Conservation (phyloP, 1,140 invertebrate genomes). For the Heliconius hewitsoni region DNA sequence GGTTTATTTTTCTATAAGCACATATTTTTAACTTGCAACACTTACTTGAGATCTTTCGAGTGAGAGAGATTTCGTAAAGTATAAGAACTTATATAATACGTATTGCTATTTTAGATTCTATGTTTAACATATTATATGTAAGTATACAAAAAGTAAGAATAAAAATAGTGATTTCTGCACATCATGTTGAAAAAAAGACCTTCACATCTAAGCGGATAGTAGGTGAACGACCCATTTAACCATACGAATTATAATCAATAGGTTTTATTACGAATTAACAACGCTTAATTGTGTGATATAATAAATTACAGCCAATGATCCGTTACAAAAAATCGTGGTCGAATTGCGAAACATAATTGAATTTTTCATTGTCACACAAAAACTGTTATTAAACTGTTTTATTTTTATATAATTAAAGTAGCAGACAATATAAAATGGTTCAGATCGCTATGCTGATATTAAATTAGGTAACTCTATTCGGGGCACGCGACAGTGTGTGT, state of each 20-base stretch:
- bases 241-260: background rate
- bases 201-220: constrained; percentile 41
- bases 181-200: constrained; percentile 47
- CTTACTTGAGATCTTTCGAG: background rate
- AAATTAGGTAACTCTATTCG: constrained; percentile 31
- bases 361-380: constrained; percentile 22
- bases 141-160: background rate
- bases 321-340: constrained; percentile 13
- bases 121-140: background rate
- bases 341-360: constrained; percentile 20
- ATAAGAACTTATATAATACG: background rate
- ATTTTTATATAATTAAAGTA: background rate
- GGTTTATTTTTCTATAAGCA: background rate
- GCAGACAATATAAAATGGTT: background rate
- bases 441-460: constrained; percentile 20
- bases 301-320: constrained; percentile 18
- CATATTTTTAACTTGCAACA: background rate
- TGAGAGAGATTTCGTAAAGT: background rate
- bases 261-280: background rate
- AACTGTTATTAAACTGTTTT: constrained; percentile 13
- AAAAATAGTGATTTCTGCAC: background rate
- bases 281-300: background rate
- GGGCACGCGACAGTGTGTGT: constrained; percentile 26
- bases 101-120: background rate
- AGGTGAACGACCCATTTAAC: constrained; percentile 56